Evolutionary conservation across 2,113 vertebrate genomes (phyloP), one percentile per base, ranked within the genome.

Genomic region (Sterrhoptilus dennistouni): DNA sequence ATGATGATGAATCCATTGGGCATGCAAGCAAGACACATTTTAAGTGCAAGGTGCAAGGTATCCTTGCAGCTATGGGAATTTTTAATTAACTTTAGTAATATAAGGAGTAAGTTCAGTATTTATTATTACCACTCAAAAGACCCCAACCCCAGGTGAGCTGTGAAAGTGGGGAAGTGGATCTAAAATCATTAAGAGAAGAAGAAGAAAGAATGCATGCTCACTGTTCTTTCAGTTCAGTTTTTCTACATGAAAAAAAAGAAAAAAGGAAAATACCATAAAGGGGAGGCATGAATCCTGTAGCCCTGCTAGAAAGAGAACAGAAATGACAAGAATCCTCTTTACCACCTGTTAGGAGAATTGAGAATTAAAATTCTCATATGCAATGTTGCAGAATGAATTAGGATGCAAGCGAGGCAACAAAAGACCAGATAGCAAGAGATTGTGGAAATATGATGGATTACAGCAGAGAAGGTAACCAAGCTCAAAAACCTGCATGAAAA

Each of bases 141-240:
- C 0, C 0, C 5, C 22, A 68, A 11, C 1, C 14, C 7, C 7
- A 59, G 10, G 11, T 0, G 0, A 88, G 35, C n/a, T 83, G 29
- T 65, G n/a, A 38, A 80, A 89, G 23, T 38, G 7, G 3, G 11
- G 8, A 91, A 68, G 7, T 61, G 25, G n/a, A 79, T 68, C 12
- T 50, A 50, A 91, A 89, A 72, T 36, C 27, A 63, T 19, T 0
- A 11, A 20, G 6, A n/a, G 29, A 45, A 57, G 13, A 49, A 40
- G 20, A 50, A 27, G 5, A 69, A 80, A 44, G 2, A 57, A 63
- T 8, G 10, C 5, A 38, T 12, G 3, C 6, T n/a, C 4, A 33
- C 15, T 75, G 7, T 28, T 82, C 47, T 53, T 91, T 79, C 53
- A 72, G 8, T 71, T 64, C 28, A 31, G 7, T n/a, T 86, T 92